Percentiles rank a stretch among this genome's conserved stretches.
Conservation (phyloP, 2,113 vertebrate genomes). For the Sterna hirundo region DNA sequence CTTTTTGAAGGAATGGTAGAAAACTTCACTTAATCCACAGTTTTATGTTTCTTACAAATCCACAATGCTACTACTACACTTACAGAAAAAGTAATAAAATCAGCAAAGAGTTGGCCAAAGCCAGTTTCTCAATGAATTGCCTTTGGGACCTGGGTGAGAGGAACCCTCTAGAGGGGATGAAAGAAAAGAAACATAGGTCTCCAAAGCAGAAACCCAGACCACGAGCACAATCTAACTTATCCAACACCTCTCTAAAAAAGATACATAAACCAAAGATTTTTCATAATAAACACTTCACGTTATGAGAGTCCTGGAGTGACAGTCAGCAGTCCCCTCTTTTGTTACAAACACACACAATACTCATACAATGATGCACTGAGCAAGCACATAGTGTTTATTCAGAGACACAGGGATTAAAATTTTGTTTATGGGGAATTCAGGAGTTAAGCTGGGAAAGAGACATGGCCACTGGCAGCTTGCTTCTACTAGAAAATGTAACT, state of each 20-base stretch:
- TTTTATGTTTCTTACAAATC: neutral
- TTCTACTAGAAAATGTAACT: neutral
- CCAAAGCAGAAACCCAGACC: neutral
- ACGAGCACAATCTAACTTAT: neutral
- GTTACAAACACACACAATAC: neutral
- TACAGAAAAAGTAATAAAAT: neutral
- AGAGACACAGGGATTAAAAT: neutral
- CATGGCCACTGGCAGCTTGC: neutral
- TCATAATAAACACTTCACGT: neutral
- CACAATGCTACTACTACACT: neutral
- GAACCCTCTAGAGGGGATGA: neutral
- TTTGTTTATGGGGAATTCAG: constrained; percentile 1
- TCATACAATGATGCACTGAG: neutral
- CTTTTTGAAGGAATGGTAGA: neutral
- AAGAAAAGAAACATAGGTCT: neutral
- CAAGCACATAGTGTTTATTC: neutral
- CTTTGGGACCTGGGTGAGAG: neutral
- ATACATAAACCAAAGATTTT: neutral
- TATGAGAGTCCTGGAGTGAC: neutral
- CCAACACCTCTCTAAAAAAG: neutral
- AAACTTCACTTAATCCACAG: neutral
- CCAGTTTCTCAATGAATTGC: neutral
- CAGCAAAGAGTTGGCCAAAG: neutral
- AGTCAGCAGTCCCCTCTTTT: neutral
- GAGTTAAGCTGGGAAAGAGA: constrained; percentile 20